Evolutionary conservation across 30 jellyfish, hydroid and myxozoan genomes (phyloP).

Genomic region (Nemopilema nomurai): DNA sequence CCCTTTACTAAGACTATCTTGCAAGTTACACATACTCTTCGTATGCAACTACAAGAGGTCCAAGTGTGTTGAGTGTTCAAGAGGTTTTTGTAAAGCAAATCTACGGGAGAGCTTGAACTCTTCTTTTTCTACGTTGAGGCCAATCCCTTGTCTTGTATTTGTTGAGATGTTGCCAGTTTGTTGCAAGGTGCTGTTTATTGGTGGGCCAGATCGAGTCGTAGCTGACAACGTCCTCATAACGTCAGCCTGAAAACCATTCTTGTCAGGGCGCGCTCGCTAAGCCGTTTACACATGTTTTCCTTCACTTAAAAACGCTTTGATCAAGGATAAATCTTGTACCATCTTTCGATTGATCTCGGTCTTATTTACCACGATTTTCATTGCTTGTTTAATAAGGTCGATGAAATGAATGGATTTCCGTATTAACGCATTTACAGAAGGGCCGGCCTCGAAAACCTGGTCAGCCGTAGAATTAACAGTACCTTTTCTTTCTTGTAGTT

Average conservation of each 20-base stretch:
- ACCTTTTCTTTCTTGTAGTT: background rate
- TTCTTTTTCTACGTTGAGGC: too few relatives aligned
- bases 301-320: background rate
- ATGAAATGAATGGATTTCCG: conserved; percentile 32
- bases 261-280: conserved; percentile 24
- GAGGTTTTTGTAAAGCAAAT: too few relatives aligned
- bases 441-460: conserved; percentile 17
- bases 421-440: conserved; percentile 10
- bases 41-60: too few relatives aligned
- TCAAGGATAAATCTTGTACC: background rate
- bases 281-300: conserved; percentile 13
- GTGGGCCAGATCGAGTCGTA: too few relatives aligned
- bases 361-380: conserved; percentile 48
- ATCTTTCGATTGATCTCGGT: background rate
- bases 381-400: background rate
- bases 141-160: too few relatives aligned
- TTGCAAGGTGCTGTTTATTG: too few relatives aligned
- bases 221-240: background rate
- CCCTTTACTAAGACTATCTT: too few relatives aligned
- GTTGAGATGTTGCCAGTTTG: too few relatives aligned
- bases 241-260: background rate
- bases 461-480: background rate
- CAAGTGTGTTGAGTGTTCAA: too few relatives aligned
- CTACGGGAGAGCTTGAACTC: too few relatives aligned
- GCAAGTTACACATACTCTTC: too few relatives aligned